Percentiles rank a stretch among this genome's conserved stretches.
Conservation (phyloP, 2,113 vertebrate genomes). For the Scomber japonicus region DNA sequence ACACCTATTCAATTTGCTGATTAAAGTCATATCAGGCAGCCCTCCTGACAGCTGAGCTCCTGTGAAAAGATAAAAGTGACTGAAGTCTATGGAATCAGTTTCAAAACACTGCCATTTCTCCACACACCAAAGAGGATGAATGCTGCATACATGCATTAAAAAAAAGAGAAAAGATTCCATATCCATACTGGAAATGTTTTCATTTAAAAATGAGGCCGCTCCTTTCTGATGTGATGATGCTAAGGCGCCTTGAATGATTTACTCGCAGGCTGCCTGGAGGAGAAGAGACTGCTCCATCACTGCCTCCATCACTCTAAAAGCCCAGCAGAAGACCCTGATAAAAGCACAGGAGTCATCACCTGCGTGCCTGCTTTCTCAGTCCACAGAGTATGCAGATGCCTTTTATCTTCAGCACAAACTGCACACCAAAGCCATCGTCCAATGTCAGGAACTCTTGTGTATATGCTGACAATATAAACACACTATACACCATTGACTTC, state of each 20-base stretch:
- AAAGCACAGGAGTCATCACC: constrained; percentile 26
- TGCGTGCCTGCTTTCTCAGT: constrained; percentile 8
- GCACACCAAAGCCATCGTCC: neutral
- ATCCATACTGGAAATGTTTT: constrained; percentile 58
- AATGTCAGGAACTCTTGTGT: constrained; percentile 1
- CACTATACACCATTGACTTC: neutral
- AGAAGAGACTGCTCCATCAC: constrained; percentile 85
- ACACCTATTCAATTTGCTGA: constrained; percentile 74
- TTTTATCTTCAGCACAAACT: constrained; percentile 36
- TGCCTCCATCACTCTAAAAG: constrained; percentile 86
- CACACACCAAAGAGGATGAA: constrained; percentile 40
- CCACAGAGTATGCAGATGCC: constrained; percentile 40
- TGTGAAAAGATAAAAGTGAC: constrained; percentile 61
- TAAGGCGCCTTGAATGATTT: constrained; percentile 73
- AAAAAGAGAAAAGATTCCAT: constrained; percentile 33
- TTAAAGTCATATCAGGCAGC: constrained; percentile 73
- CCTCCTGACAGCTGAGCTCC: constrained; percentile 64
- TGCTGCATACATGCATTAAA: constrained; percentile 42
- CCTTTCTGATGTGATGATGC: constrained; percentile 40
- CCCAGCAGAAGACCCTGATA: constrained; percentile 88
- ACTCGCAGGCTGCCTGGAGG: constrained; percentile 85
- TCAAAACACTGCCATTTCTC: constrained; percentile 51
- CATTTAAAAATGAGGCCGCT: constrained; percentile 58
- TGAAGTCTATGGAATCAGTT: constrained; percentile 52
- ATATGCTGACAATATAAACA: neutral